Percentiles rank a stretch among this genome's conserved stretches.
phyloP scores from a whole-genome alignment of 2,888 invertebrate genomes.

The Morpho deidamia region DNA sequence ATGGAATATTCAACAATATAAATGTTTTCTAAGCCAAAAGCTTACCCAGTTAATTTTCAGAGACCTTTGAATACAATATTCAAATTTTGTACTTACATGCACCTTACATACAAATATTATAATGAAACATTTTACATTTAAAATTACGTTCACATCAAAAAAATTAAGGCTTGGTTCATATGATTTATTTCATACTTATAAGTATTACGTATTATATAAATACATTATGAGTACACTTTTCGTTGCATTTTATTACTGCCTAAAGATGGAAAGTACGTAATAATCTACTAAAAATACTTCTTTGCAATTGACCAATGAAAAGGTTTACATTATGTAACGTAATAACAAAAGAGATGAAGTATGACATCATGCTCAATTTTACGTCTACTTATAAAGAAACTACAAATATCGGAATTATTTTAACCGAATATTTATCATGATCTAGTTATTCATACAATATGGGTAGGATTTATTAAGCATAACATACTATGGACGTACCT shows the following conservation, averaged over 20 bases:
- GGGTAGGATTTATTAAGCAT: too few species aligned
- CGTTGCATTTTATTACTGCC: conserved; percentile 8
- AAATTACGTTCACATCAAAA: neutral
- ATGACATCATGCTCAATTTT: neutral
- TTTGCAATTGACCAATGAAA: conserved; percentile 7
- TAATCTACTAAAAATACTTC: conserved; percentile 8
- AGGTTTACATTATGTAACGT: conserved; percentile 15
- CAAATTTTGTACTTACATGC: too few species aligned
- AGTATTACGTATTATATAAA: conserved; percentile 8
- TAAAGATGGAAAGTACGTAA: conserved; percentile 10
- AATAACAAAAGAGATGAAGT: conserved; percentile 9
- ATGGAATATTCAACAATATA: too few species aligned
- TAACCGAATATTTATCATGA: too few species aligned
- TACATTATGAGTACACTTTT: conserved; percentile 1
- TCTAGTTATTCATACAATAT: too few species aligned
- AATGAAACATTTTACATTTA: neutral
- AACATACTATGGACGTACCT: too few species aligned
- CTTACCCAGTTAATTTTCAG: too few species aligned
- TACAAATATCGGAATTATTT: too few species aligned
- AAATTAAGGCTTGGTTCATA: conserved; percentile 3
- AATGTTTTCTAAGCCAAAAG: too few species aligned
- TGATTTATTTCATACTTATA: conserved; percentile 1
- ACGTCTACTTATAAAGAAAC: too few species aligned
- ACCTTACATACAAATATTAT: too few species aligned
- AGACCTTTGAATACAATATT: too few species aligned